phyloP scores from a whole-genome alignment of 1,140 invertebrate genomes.

The Tetragnatha versicolor region DNA sequence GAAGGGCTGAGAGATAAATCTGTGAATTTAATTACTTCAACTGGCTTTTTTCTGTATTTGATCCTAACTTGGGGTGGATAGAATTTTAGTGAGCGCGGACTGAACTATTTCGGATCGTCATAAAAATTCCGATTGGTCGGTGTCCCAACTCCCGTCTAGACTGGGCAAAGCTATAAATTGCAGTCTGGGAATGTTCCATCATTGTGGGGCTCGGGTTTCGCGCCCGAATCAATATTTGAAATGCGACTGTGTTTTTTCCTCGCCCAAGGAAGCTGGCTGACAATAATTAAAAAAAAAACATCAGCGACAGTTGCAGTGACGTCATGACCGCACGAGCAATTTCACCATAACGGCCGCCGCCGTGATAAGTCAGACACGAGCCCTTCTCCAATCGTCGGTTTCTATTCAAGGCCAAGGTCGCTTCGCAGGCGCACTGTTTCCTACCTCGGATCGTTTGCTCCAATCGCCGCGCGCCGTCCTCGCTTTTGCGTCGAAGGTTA shows the following conservation, averaged over 20 bases:
- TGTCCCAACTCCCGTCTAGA: not conserved
- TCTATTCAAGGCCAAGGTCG: constrained; percentile 46
- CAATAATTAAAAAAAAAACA: not conserved
- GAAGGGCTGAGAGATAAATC: no score
- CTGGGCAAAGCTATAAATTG: not conserved
- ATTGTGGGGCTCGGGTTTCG: no score
- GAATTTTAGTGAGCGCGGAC: no score
- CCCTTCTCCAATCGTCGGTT: constrained; percentile 36
- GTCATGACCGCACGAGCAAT: constrained; percentile 20
- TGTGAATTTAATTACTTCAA: no score
- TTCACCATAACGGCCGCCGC: constrained; percentile 24
- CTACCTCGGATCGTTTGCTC: constrained; percentile 25
- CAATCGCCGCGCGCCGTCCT: constrained; percentile 22
- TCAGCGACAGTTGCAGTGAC: constrained; percentile 10
- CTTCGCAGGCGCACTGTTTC: constrained; percentile 1
- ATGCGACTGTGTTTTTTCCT: no score
- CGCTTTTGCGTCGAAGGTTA: constrained; percentile 33
- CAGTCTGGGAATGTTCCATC: no score
- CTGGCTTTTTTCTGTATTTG: no score
- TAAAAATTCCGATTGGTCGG: no score
- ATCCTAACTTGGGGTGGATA: no score
- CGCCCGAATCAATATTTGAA: no score
- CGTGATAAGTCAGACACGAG: constrained; percentile 4
- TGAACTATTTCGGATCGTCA: no score
- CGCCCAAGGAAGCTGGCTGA: not conserved